Conservation (phyloP, 2,797 vertebrate species). For the Anisognathus igniventris region DNA sequence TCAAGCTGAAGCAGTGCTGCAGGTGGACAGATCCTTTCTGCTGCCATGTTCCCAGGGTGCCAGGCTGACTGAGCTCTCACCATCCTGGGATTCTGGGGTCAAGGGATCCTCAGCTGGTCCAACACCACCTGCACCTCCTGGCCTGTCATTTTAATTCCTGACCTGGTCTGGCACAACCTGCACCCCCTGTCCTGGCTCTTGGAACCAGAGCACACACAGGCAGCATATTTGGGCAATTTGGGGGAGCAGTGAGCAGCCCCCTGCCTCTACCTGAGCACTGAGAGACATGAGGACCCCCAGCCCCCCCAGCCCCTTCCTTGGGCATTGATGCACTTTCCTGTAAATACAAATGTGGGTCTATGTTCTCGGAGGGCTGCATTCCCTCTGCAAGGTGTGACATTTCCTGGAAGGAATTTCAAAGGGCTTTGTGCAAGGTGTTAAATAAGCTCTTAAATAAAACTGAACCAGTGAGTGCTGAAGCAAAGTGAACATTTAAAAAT, state of each 20-base stretch:
- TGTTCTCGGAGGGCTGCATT: not conserved
- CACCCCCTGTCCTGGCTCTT: not conserved
- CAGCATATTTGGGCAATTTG: not conserved
- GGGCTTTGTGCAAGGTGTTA: conserved; percentile 59
- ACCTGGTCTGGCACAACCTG: not conserved
- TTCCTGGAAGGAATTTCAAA: conserved; percentile 63
- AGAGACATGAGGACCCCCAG: not conserved
- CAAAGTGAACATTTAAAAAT: conserved; percentile 51
- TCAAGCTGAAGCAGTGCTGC: not conserved
- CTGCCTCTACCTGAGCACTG: not conserved
- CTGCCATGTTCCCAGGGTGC: rapidly evolving
- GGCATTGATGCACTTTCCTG: rapidly evolving
- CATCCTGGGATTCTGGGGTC: not conserved
- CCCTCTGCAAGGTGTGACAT: conserved; percentile 44
- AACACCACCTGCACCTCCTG: not conserved
- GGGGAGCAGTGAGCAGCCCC: not conserved
- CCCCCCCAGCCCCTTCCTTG: not conserved
- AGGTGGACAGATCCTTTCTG: not conserved
- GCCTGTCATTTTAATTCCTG: not conserved
- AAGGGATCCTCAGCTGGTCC: not conserved
- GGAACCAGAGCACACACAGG: not conserved
- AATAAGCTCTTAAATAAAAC: conserved; percentile 61
- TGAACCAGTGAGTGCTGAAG: conserved; percentile 30
- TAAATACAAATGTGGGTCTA: not conserved
- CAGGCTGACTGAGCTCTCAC: rapidly evolving